Conservation (phyloP, 1,140 invertebrate species). For the Diprion similis region DNA sequence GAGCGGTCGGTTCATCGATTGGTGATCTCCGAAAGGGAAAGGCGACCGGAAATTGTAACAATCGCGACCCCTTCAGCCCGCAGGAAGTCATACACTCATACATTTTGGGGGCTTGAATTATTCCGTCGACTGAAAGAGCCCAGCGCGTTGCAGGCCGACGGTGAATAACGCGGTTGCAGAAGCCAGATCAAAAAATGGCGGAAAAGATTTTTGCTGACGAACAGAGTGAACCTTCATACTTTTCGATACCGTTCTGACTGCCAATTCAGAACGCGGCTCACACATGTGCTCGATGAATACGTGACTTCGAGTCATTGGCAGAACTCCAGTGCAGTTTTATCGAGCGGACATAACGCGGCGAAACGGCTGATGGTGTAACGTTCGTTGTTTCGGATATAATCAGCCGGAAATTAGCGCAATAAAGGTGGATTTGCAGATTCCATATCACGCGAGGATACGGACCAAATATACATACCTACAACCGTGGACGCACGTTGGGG, state of each 20-base stretch:
- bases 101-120: not conserved
- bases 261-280: not conserved
- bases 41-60: not conserved
- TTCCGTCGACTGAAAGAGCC: too few species aligned
- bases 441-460: not conserved
- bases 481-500: not conserved
- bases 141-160: too few species aligned
- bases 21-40: not conserved
- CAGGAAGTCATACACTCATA: not conserved
- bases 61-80: not conserved
- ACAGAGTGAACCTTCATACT: too few species aligned
- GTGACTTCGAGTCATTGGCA: not conserved
- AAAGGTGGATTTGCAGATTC: constrained; percentile 15
- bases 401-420: constrained; percentile 4
- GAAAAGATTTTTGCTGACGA: too few species aligned
- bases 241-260: not conserved
- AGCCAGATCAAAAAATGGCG: too few species aligned
- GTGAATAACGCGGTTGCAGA: too few species aligned
- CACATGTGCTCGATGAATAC: not conserved
- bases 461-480: not conserved
- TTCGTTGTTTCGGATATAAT: constrained; percentile 17
- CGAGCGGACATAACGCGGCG: not conserved
- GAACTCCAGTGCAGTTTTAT: not conserved
- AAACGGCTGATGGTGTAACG: not conserved
- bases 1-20: not conserved